Base-by-base conservation (phyloP, 2,113 vertebrate species). In the Chlamydotis undulata region DNA sequence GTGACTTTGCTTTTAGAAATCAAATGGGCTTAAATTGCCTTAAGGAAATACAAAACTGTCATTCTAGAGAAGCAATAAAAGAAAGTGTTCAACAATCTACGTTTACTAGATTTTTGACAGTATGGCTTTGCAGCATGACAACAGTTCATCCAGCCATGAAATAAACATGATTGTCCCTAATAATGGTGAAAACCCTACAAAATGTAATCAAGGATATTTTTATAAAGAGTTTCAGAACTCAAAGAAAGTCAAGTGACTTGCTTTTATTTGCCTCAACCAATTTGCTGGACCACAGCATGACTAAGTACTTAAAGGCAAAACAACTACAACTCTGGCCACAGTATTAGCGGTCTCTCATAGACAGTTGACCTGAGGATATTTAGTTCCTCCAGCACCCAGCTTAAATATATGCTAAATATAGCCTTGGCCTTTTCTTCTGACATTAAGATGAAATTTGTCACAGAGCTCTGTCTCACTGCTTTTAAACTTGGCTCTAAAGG, bases 341-440 rank as follows among this genome's bases (percentile, higher is more conserved):
- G 26, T 43, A 64, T 26, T 83, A 70, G 79, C 2, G 0, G 71
- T 52, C 50, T 80, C 49, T 87, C 56, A 41, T 41, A 82, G 31
- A 37, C 60, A 74, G 94, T 86, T 83, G 90, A 96, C 93, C 93
- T 91, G 89, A 92, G 94, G 94, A 79, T 93, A 97, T 89, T 97
- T 73, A 86, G 61, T 33, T 95, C 91, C 87, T 91, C 56, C 75
- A 91, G 87, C 52, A 92, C 29, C 9, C 92, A 77, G 95, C 86
- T 95, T 90, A 96, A 93, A 93, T 53, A 77, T 25, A 90, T 31
- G 71, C 93, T 97, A 97, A 96, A 95, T 95, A 96, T 97, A 97
- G 95, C 73, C 93, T 31, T 95, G 96, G 95, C 96, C 95, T 97
- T 97, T 97, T 92, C 94, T 92, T 91, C 87, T 97, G 96, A 97